phyloP scores from a whole-genome alignment of 2,797 vertebrate species.

The Argya squamiceps region DNA sequence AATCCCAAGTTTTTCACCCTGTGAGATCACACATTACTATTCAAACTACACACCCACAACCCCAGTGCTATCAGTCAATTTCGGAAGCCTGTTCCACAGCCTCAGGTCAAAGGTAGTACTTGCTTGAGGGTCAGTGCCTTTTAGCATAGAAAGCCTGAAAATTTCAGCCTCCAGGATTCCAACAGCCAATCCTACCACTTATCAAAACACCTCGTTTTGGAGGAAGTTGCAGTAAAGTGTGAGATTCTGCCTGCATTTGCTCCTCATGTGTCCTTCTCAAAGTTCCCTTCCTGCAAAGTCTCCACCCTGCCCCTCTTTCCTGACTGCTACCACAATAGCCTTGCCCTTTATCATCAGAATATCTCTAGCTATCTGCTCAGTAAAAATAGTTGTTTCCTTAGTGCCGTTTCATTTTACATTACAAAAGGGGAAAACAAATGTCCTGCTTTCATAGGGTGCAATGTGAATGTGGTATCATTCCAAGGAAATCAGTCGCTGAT shows the following conservation, averaged over 20 bases:
- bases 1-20: no score
- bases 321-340: not conserved
- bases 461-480: not conserved
- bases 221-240: not conserved
- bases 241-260: not conserved
- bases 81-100: no score
- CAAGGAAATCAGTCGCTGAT: not conserved
- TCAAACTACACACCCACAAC: no score
- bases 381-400: constrained; percentile 44
- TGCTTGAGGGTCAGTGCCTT: no score
- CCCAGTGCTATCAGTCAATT: no score
- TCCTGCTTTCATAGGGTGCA: not conserved
- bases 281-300: not conserved
- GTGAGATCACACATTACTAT: no score
- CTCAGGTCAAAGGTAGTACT: no score
- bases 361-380: not conserved
- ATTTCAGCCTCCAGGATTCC: no score
- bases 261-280: not conserved
- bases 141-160: no score
- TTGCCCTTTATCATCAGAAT: constrained; percentile 16
- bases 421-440: not conserved
- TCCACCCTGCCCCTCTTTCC: constrained; percentile 37
- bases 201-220: not conserved
- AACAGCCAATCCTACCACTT: not conserved
- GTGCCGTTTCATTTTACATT: not conserved